Percentiles rank a stretch among this genome's conserved stretches.
Conservation (phyloP, 2,113 vertebrate species). For the Carollia perspicillata region DNA sequence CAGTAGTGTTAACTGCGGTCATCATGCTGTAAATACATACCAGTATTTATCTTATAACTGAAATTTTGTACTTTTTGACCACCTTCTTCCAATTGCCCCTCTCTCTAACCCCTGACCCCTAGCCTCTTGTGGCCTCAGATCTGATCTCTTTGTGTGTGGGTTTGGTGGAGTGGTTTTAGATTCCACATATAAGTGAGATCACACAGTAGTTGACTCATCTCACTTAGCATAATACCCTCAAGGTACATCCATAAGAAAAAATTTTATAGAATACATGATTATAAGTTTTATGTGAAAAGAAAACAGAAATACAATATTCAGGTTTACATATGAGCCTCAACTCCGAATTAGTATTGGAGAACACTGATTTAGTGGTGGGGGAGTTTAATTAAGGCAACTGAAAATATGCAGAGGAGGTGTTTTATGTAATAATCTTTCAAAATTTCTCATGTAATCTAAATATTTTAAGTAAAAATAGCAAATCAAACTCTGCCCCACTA, state of each 20-base stretch:
- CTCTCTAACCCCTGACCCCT: no score
- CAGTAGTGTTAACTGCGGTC: not conserved
- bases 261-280: not conserved
- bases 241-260: not conserved
- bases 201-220: not conserved
- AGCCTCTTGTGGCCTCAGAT: no score
- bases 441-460: not conserved
- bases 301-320: not conserved
- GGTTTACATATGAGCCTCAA: not conserved
- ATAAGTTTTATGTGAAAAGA: not conserved
- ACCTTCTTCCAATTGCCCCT: no score
- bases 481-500: constrained; percentile 76
- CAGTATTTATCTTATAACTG: no score
- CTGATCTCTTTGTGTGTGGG: no score
- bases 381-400: not conserved
- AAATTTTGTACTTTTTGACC: no score
- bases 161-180: no score
- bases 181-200: no score
- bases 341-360: not conserved
- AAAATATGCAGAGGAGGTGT: not conserved
- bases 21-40: not conserved
- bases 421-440: not conserved
- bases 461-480: not conserved
- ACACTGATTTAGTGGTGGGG: not conserved
- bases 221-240: not conserved